These are phyloP conservation scores for Chelonus formosanus DNA, from an alignment of 2,888 invertebrate species.

Conservation along the genomic window DNA sequence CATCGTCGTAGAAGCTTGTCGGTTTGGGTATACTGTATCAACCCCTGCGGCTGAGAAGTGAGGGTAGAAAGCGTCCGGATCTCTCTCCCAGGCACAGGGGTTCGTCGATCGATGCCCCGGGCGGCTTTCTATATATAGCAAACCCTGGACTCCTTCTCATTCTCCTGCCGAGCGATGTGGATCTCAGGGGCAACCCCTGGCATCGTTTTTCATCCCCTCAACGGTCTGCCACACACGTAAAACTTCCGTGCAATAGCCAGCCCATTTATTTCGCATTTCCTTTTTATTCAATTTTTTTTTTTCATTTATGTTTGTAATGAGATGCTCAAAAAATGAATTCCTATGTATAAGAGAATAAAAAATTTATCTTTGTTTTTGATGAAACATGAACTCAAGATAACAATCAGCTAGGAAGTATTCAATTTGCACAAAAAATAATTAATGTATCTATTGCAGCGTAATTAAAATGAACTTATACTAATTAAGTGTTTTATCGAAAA, in stretches of 20 bases:
- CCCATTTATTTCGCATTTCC: not conserved
- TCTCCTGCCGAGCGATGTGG: slow-evolving; percentile 27
- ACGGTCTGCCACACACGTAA: slow-evolving; percentile 30
- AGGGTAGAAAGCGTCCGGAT: slow-evolving; percentile 53
- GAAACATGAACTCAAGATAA: too few relatives aligned
- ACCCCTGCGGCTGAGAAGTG: slow-evolving; percentile 37
- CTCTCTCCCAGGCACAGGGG: slow-evolving; percentile 54
- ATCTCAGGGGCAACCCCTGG: slow-evolving; percentile 32
- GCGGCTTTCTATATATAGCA: slow-evolving; percentile 42
- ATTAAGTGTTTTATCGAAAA: too few relatives aligned
- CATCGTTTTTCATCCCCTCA: slow-evolving; percentile 28
- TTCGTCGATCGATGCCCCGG: slow-evolving; percentile 61
- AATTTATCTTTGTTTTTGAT: too few relatives aligned
- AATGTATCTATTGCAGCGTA: too few relatives aligned
- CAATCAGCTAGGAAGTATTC: too few relatives aligned
- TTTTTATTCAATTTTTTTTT: not conserved
- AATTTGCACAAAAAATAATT: too few relatives aligned
- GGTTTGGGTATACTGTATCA: not conserved
- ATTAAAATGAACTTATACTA: too few relatives aligned
- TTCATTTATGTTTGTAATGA: too few relatives aligned
- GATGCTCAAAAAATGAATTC: too few relatives aligned
- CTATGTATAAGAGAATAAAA: too few relatives aligned
- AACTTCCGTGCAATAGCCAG: not conserved
- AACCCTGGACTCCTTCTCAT: slow-evolving; percentile 29
- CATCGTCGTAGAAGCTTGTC: not conserved